A percentile compares a stretch with the other conserved stretches of the same genome.
phyloP scores from a whole-genome alignment of 2,797 vertebrate genomes.

The Synaphobranchus kaupii region DNA sequence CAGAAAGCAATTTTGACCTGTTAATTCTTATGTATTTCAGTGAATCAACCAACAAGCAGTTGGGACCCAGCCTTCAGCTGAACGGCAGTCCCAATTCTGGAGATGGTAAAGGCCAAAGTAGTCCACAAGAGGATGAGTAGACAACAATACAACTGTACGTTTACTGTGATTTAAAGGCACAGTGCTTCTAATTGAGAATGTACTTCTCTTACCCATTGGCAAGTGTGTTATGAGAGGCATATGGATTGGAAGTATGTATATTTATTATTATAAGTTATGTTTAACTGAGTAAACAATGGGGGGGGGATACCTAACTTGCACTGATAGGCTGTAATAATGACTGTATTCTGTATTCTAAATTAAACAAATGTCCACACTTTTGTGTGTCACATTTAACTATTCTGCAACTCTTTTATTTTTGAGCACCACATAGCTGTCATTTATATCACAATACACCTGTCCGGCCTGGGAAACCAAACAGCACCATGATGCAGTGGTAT shows the following conservation, averaged over 20 bases:
- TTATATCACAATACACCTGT: background rate
- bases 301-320: background rate
- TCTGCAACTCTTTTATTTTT: background rate
- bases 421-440: background rate
- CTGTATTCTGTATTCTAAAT: background rate
- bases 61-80: constrained; percentile 41
- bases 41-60: constrained; percentile 57
- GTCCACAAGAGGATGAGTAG: constrained; percentile 70
- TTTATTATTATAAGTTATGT: background rate
- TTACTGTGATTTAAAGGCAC: background rate
- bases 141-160: constrained; percentile 19
- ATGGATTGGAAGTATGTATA: background rate
- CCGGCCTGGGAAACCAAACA: background rate
- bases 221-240: background rate
- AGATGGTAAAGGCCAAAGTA: constrained; percentile 64
- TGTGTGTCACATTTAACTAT: background rate
- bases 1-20: background rate
- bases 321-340: background rate
- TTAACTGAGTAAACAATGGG: background rate
- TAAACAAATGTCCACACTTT: background rate
- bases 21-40: constrained; percentile 56
- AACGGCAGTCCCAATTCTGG: constrained; percentile 48
- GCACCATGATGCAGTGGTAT: background rate
- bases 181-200: background rate
- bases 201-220: background rate